Percentiles rank a stretch among this genome's conserved stretches.
Evolutionary conservation across 2,113 vertebrate genomes (phyloP).

Genomic region (Lipotes vexillifer): DNA sequence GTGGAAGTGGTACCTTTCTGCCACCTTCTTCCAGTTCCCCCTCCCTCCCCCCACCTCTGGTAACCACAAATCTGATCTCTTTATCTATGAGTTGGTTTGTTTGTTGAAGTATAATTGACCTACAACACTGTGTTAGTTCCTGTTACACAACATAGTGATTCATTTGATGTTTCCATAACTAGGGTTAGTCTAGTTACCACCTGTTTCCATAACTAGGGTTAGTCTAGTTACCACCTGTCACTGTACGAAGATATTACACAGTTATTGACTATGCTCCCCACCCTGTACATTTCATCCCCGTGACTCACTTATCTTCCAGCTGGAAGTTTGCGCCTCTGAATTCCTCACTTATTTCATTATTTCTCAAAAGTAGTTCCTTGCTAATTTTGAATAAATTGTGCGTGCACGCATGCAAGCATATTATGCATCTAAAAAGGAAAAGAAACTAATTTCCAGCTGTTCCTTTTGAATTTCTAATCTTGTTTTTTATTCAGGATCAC

Average conservation of each 20-base stretch:
- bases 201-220: too few relatives aligned
- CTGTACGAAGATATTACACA: fast-evolving
- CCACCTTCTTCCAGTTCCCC: not conserved
- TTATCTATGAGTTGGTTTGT: not conserved
- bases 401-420: conserved; percentile 73
- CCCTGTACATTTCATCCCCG: fast-evolving
- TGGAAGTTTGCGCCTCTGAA: not conserved
- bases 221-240: fast-evolving
- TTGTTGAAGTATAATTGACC: not conserved
- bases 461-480: conserved; percentile 76
- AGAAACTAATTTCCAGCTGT: not conserved
- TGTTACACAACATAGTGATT: not conserved
- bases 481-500: conserved; percentile 86
- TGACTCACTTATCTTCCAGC: fast-evolving
- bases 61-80: not conserved
- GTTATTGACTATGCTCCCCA: not conserved
- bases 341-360: too few relatives aligned
- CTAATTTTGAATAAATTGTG: not conserved
- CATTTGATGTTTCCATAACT: too few relatives aligned
- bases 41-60: not conserved
- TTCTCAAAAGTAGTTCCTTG: not conserved
- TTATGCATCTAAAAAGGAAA: not conserved
- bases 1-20: not conserved
- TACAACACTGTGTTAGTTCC: not conserved
- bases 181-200: too few relatives aligned